Conservation (phyloP, 2,113 vertebrate genomes). For the Oreotragus oreotragus region DNA sequence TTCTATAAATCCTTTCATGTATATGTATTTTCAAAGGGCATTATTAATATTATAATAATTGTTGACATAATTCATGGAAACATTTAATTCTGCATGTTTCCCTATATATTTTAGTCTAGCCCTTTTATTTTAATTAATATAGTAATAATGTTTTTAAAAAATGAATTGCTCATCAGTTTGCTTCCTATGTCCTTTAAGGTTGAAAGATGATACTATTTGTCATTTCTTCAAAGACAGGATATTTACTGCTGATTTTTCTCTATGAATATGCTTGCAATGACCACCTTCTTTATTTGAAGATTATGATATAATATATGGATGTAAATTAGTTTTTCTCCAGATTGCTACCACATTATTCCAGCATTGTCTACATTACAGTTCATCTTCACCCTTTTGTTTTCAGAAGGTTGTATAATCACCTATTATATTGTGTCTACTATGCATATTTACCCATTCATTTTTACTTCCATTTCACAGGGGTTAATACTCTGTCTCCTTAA, state of each 20-base stretch:
- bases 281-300: not conserved
- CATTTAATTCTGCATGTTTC: not conserved
- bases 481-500: not conserved
- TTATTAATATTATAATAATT: not conserved
- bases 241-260: not conserved
- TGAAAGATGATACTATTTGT: not conserved
- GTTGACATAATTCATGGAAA: not conserved
- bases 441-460: fast-evolving
- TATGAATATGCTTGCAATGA: not conserved
- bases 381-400: fast-evolving
- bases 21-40: not conserved
- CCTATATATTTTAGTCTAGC: not conserved
- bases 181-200: not conserved
- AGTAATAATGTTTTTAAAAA: not conserved
- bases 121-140: not conserved
- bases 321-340: not conserved
- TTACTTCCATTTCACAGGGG: not conserved
- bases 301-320: not conserved
- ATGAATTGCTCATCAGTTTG: not conserved
- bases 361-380: not conserved
- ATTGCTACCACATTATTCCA: not conserved
- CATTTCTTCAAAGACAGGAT: not conserved
- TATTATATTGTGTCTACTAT: fast-evolving
- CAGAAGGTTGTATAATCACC: not conserved
- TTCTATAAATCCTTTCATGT: not conserved